These are phyloP conservation scores for Tanypteryx hageni DNA, from an alignment of 2,888 invertebrate genomes.

Conservation along the genomic window DNA sequence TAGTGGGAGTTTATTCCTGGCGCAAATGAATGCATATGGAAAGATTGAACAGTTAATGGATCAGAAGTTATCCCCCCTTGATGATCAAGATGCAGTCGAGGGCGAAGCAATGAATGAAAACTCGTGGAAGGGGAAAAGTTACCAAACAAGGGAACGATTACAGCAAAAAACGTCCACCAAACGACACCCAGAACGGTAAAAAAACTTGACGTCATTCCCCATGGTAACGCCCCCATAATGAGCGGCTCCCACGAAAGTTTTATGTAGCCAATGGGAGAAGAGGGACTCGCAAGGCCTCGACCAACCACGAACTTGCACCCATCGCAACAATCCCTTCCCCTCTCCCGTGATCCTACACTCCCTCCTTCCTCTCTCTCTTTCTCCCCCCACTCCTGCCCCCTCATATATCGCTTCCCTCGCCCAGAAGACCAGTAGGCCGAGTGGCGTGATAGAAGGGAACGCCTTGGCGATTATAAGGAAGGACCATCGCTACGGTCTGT, in stretches of 20 bases:
- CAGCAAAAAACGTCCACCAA: background rate
- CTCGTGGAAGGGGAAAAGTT: constrained; percentile 9
- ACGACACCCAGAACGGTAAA: background rate
- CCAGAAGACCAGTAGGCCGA: constrained; percentile 28
- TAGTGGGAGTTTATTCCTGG: background rate
- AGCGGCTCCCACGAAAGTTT: constrained; percentile 53
- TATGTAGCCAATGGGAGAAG: constrained; percentile 40
- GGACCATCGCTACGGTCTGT: background rate
- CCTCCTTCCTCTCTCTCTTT: too few species aligned
- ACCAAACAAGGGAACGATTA: background rate
- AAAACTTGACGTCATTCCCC: constrained; percentile 36
- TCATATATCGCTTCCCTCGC: background rate
- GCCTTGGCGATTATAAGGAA: background rate
- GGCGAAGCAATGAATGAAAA: constrained; percentile 41
- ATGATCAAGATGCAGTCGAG: constrained; percentile 23
- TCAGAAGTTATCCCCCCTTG: background rate
- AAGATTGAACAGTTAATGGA: constrained; percentile 2
- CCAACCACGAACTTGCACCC: background rate
- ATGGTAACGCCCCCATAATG: constrained; percentile 30
- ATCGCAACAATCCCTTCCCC: background rate
- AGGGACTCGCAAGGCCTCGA: background rate
- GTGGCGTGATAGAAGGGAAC: background rate
- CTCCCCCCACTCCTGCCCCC: background rate
- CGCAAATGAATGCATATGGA: background rate
- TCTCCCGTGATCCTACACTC: background rate